Evolutionary conservation across 2,113 vertebrate genomes (phyloP).

Genomic region (Erinaceus europaeus): DNA sequence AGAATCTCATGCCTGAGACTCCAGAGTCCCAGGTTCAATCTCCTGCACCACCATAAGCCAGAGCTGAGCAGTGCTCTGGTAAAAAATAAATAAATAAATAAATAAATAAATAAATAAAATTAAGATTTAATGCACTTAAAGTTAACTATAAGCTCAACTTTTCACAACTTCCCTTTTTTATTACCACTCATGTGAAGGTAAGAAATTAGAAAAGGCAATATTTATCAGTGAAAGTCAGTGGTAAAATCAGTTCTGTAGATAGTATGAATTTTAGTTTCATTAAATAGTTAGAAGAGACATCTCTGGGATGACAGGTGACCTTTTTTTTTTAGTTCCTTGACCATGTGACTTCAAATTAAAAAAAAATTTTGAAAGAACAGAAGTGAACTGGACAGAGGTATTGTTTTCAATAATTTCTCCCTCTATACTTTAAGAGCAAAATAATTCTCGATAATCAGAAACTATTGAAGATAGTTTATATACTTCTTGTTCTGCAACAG

Average conservation of each 20-base stretch:
- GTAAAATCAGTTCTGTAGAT: not conserved
- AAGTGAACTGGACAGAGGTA: not conserved
- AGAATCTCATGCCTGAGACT: no score
- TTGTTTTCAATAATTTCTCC: not conserved
- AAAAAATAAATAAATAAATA: no score
- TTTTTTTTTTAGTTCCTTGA: not conserved
- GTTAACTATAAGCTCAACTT: not conserved
- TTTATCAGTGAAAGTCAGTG: not conserved
- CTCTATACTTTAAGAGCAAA: conserved; percentile 3
- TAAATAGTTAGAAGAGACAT: not conserved
- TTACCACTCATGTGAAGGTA: not conserved
- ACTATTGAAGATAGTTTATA: not conserved
- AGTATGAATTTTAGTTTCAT: not conserved
- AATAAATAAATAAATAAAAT: no score
- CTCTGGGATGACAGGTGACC: not conserved
- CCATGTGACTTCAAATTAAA: not conserved
- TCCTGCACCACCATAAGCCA: no score
- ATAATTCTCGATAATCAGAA: not conserved
- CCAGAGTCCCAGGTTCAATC: no score
- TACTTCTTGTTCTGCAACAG: not conserved
- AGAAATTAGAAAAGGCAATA: conserved; percentile 20
- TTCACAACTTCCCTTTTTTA: conserved; percentile 11
- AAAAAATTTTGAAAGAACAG: conserved; percentile 14
- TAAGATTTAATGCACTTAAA: not conserved
- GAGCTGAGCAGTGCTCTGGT: no score